Conservation (phyloP, 2,888 invertebrate species). For the Cynaeus angustus region DNA sequence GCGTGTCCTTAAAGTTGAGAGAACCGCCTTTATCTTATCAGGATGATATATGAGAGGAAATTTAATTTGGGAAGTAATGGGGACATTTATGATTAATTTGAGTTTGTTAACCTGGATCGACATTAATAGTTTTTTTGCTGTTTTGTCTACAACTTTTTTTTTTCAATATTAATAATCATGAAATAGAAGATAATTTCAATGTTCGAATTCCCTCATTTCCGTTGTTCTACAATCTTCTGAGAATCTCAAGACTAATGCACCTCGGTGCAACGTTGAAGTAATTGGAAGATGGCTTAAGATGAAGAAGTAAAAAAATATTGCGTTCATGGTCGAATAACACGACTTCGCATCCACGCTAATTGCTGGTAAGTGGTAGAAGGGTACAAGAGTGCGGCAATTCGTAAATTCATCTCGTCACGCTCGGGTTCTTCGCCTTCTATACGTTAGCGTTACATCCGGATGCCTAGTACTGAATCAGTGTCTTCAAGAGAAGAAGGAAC, state of each 20-base stretch:
- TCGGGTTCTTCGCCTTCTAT: slow-evolving; percentile 50
- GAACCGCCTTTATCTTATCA: neutral
- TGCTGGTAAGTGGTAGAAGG: slow-evolving; percentile 58
- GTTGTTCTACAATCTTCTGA: slow-evolving; percentile 1
- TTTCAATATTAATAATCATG: too few relatives aligned
- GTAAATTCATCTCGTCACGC: slow-evolving; percentile 62
- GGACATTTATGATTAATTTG: neutral
- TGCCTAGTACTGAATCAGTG: slow-evolving; percentile 37
- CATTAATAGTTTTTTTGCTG: neutral
- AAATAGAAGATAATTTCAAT: neutral
- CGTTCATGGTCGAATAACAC: slow-evolving; percentile 69
- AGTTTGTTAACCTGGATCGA: slow-evolving; percentile 3
- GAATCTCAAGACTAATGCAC: slow-evolving; percentile 4
- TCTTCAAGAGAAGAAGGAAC: slow-evolving; percentile 17
- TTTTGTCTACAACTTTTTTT: too few relatives aligned
- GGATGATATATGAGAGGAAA: neutral
- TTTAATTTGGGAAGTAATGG: neutral
- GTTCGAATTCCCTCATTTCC: neutral
- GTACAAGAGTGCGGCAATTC: slow-evolving; percentile 48
- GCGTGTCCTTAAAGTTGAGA: neutral
- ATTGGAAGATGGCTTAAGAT: slow-evolving; percentile 32
- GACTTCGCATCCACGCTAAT: slow-evolving; percentile 68
- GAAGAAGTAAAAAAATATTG: slow-evolving; percentile 53
- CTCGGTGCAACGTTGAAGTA: slow-evolving; percentile 12
- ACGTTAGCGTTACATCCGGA: slow-evolving; percentile 51